Conservation (phyloP, 2,888 invertebrate species). For the Chirona hameri region DNA sequence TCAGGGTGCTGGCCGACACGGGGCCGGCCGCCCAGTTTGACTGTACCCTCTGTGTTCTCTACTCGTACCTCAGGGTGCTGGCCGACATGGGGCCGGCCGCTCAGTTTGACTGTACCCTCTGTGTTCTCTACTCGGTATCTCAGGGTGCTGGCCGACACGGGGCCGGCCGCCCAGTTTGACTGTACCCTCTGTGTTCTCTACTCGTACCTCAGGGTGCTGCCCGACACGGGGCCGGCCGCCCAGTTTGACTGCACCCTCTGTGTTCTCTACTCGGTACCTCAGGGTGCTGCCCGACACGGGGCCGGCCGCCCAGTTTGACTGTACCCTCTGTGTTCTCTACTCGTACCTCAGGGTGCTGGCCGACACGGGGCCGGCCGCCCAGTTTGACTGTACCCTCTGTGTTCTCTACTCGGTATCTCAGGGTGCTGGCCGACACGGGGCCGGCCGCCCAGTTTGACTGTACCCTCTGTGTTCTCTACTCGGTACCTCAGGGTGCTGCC, state of each 20-base stretch:
- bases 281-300: constrained; percentile 79
- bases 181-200: too few relatives aligned
- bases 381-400: constrained; percentile 46
- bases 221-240: constrained; percentile 67
- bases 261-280: constrained; percentile 1
- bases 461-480: too few relatives aligned
- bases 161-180: constrained; percentile 57
- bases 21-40: constrained; percentile 60
- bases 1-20: constrained; percentile 72
- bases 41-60: too few relatives aligned
- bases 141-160: constrained; percentile 75
- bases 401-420: constrained; percentile 40
- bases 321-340: too few relatives aligned
- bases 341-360: constrained; percentile 63
- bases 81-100: constrained; percentile 70
- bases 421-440: constrained; percentile 59
- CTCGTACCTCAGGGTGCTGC: constrained; percentile 60
- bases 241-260: constrained; percentile 46
- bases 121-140: too few relatives aligned
- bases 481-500: constrained; percentile 62
- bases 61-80: constrained; percentile 58
- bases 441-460: too few relatives aligned
- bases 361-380: constrained; percentile 64
- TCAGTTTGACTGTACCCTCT: constrained; percentile 46
- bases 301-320: constrained; percentile 54